Evolutionary conservation across 2,888 invertebrate species (phyloP), one percentile per base, ranked within the genome.

Genomic region (Adineta ricciae): DNA sequence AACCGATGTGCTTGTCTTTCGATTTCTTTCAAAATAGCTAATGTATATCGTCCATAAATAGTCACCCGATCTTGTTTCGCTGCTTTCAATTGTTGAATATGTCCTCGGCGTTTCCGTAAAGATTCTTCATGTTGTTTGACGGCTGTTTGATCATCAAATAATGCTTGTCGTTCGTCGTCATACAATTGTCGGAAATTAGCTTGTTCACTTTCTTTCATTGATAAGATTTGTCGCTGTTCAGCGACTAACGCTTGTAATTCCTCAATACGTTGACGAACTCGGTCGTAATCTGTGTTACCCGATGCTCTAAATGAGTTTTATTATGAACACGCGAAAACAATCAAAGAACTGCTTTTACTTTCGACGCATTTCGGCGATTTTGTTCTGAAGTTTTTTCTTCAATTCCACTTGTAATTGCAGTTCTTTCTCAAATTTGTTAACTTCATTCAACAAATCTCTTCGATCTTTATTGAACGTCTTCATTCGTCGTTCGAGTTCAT

Each of bases 211-310:
- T 78, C 73, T 78, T 78, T 78, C 73, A 41, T 78, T 24, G 73
- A 78, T n/a, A 78, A 41, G 24, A 78, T 78, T 38, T 38, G 38
- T 41, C 73, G 73, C 41, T 78, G 73, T 78, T 78, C 73, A 78
- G 21, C n/a, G 41, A 78, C 24, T 41, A 8, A 41, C 2, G n/a
- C 24, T 24, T 78, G 21, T 41, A 78, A 78, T 78, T 78, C 73
- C 8, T 78, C 41, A 5, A 78, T 78, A 41, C 73, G 73, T 78
- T 78, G 36, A 78, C 73, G 36, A 78, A 21, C n/a, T 78, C 32
- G 38, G 2, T 78, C 73, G 41, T 78, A 78, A 41, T 78, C 73
- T 14, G 19, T 78, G 41, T 78, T 78, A 41, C 24, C 73, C 24
- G 73, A 14, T 64, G 32, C 21, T 78, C 73, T 73, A 73, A 32